Conservation (phyloP, 2,113 vertebrate genomes). For the Trematocara nigrifrons region DNA sequence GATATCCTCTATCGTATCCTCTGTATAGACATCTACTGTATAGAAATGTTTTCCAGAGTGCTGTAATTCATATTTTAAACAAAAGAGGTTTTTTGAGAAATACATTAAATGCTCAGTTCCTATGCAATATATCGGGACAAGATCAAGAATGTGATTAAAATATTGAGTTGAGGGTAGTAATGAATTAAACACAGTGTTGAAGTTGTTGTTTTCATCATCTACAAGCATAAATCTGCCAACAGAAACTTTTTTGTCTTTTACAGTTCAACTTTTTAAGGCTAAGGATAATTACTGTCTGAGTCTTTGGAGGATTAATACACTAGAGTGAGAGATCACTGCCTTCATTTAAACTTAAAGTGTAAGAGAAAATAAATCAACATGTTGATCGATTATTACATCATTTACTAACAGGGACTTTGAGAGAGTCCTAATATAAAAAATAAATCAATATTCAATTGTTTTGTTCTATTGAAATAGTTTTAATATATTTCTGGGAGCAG, state of each 20-base stretch:
- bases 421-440: neutral
- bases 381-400: neutral
- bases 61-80: neutral
- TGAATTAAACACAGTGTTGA: neutral
- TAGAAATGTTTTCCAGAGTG: neutral
- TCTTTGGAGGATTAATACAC: neutral
- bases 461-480: neutral
- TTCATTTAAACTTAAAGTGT: neutral
- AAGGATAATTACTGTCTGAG: neutral
- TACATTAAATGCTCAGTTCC: neutral
- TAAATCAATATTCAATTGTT: neutral
- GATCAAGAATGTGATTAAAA: neutral
- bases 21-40: neutral
- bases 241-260: neutral
- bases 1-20: neutral
- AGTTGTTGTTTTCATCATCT: neutral
- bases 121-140: neutral
- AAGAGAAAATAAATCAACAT: neutral
- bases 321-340: neutral
- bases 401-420: neutral
- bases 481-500: neutral
- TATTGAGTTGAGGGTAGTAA: neutral
- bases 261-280: neutral
- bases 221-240: neutral
- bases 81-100: neutral